Base-by-base conservation (phyloP, 2,113 vertebrate species). In the Thinocorus orbignyianus region DNA sequence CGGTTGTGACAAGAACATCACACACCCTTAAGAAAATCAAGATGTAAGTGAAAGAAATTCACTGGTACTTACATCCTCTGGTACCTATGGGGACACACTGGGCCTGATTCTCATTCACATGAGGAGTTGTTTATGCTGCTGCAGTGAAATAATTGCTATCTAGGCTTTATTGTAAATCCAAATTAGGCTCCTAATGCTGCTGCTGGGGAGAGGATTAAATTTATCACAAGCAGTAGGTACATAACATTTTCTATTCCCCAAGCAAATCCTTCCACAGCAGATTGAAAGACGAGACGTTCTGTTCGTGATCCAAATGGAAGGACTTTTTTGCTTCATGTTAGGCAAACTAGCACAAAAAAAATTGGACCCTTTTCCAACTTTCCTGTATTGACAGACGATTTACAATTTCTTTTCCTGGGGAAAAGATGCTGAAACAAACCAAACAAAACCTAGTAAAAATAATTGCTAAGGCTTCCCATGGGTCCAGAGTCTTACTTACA, bases 151-250 rank as follows among this genome's bases (percentile, higher is more conserved):
- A 86, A 64, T 39, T 72, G 37, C 64, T 83, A 52, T 65, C 54
- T 61, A 35, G 62, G 28, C 58, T 82, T 85, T 77, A 57, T 35
- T 65, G 41, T 76, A 95, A 95, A 92, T 91, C 42, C 79, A 91
- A 85, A 94, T 93, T 61, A 82, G 48, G 44, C 9, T 86, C 51
- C 87, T 88, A 80, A 90, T 72, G 28, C 49, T 95, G 81, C 84
- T 89, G 37, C 70, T 74, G 25, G 39, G 42, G 44, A 93, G 31
- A 95, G 64, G 74, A 95, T 95, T 95, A 93, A 69, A 95, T 95
- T 94, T 87, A 91, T 94, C 84, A 76, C 61, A 77, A 57, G 41
- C 44, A 65, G 64, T 64, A 79, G 54, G 51, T 72, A 41, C 69
- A 60, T 20, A 69, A 65, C 81, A 62, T 77, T 95, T 88, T 44